Conservation (phyloP, 2,113 vertebrate genomes). For the Rhynchopsitta pachyrhyncha region DNA sequence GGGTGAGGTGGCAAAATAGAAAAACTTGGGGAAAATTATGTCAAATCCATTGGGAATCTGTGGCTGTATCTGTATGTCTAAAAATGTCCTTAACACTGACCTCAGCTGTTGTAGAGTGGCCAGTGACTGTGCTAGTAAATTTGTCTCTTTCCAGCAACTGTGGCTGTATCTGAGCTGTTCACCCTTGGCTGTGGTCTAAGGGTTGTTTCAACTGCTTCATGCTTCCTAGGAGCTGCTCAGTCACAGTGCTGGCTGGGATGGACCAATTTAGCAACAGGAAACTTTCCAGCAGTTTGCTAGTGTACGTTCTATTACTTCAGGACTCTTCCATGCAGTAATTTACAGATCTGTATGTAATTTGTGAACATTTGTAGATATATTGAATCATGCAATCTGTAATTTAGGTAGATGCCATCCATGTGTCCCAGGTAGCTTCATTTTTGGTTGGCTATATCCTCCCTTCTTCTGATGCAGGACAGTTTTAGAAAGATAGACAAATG, state of each 20-base stretch:
- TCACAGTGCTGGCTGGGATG: neutral
- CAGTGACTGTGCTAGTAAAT: neutral
- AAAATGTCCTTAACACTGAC: neutral
- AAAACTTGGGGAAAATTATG: neutral
- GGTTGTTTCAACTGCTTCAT: neutral
- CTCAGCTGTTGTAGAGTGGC: neutral
- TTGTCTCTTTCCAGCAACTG: neutral
- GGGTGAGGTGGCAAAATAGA: neutral
- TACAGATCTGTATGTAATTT: neutral
- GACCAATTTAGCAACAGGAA: neutral
- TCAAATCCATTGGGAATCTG: neutral
- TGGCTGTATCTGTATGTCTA: neutral
- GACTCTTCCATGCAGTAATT: neutral
- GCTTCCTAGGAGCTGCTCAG: neutral
- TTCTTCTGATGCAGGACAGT: neutral
- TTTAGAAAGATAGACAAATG: neutral
- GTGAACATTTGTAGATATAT: neutral
- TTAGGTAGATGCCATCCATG: neutral
- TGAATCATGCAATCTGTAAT: neutral
- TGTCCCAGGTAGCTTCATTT: neutral
- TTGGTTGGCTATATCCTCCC: neutral
- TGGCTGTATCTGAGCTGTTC: neutral
- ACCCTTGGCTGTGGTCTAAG: neutral
- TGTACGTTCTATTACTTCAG: neutral
- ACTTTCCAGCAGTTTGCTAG: neutral